Percentiles rank a stretch among this genome's conserved stretches.
Conservation (phyloP, 2,113 vertebrate species). For the Electrona antarctica region DNA sequence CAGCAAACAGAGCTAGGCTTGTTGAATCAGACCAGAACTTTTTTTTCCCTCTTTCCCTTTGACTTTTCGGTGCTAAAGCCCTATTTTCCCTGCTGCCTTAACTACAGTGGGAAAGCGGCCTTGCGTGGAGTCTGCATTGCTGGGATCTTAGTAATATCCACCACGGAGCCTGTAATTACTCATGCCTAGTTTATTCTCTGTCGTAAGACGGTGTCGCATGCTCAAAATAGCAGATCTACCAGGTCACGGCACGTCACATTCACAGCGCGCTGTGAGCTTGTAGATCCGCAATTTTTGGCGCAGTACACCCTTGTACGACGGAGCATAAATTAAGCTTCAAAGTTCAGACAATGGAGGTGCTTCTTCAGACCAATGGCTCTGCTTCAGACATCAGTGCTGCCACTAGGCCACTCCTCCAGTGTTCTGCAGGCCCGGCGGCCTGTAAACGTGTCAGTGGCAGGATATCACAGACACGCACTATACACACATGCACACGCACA, state of each 20-base stretch:
- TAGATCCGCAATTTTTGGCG: too few species aligned
- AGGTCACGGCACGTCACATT: too few species aligned
- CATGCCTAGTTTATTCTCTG: slow-evolving; percentile 6
- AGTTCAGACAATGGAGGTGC: too few species aligned
- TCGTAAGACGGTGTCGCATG: too few species aligned
- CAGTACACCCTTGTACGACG: too few species aligned
- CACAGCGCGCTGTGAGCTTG: too few species aligned
- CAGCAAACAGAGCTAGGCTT: slow-evolving; percentile 56
- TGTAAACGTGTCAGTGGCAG: slow-evolving; percentile 73
- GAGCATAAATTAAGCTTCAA: too few species aligned
- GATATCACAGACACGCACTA: slow-evolving; percentile 47
- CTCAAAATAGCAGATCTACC: too few species aligned
- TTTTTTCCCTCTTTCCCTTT: slow-evolving; percentile 29
- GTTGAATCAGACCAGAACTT: slow-evolving; percentile 49
- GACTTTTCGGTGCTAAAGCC: slow-evolving; percentile 62
- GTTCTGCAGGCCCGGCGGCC: slow-evolving; percentile 57
- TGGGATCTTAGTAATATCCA: slow-evolving; percentile 82
- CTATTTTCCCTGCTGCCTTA: slow-evolving; percentile 20
- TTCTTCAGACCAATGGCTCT: too few species aligned
- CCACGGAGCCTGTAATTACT: slow-evolving; percentile 85
- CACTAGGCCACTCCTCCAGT: slow-evolving; percentile 73
- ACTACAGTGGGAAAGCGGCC: slow-evolving; percentile 69
- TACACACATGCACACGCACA: slow-evolving; percentile 22
- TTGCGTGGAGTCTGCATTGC: slow-evolving; percentile 64
- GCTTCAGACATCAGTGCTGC: slow-evolving; percentile 73